Evolutionary conservation across 1,140 invertebrate genomes (phyloP), one percentile per base, ranked within the genome.

Genomic region (Oryctes rhinoceros): DNA sequence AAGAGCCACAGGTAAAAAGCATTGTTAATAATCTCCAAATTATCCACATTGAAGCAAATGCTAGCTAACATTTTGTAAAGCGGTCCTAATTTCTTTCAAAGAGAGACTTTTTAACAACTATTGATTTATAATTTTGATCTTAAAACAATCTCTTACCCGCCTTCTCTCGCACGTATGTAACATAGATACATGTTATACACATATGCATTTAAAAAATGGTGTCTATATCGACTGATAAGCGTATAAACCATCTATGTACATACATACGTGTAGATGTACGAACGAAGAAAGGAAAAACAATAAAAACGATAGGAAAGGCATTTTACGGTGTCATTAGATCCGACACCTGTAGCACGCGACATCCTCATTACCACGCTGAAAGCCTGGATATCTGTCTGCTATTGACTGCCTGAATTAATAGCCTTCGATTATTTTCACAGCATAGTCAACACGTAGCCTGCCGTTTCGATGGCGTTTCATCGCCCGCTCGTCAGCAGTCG

Each of bases 381-480:
- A 76, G 30, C 75, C 78, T 82, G 80, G 79, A 81, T 80, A 83
- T 81, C 81, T 83, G 82, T 83, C 83, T 83, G 82, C 83, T 81
- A 85, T 84, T 84, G 83, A 85, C 82, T 81, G 81, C 81, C 76
- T 76, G 82, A 85, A 84, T 85, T 85, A 84, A 85, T 85, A 84
- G 84, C 83, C 81, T 84, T 85, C 83, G 84, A 85, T 85, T 85
- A 85, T 83, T 84, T 85, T 80, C 65, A 71, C 65, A 71, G 65
- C 65, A 37, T 20, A 71, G 65, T 71, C 65, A 71, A 71, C 65
- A 71, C 65, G 65, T 71, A 71, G 65, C 65, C 39, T n/a, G 53
- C 18, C 65, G 65, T 71, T 71, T 71, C 35, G 20, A 30, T 71
- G 35, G n/a, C 65, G 20, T 71, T 71, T 71, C 65, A 71, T 71